These are phyloP conservation scores for Neoniphon sammara DNA, from an alignment of 2,797 vertebrate species.

Conservation along the genomic window DNA sequence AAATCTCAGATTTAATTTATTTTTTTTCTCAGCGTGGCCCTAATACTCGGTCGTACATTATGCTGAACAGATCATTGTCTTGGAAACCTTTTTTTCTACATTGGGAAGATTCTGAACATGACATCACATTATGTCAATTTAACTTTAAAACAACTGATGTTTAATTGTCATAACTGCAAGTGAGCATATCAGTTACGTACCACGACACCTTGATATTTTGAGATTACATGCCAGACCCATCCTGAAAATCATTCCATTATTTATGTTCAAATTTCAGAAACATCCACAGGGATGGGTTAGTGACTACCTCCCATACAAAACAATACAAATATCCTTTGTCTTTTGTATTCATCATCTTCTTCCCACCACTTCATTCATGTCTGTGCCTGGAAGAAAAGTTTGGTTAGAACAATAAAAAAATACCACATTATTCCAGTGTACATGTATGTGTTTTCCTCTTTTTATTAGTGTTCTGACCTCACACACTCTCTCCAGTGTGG, in stretches of 20 bases:
- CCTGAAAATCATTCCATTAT: not conserved
- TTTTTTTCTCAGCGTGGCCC: no score
- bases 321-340: not conserved
- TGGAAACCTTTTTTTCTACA: no score
- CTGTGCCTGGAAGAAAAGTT: not conserved
- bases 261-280: not conserved
- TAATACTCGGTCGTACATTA: no score
- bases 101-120: not conserved
- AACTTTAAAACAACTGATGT: not conserved
- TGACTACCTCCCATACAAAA: not conserved
- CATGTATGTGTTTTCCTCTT: not conserved
- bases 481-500: conserved; percentile 89
- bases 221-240: not conserved
- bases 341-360: not conserved
- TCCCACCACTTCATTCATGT: not conserved
- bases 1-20: no score
- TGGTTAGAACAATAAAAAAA: not conserved
- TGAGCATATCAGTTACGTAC: not conserved
- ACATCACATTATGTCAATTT: not conserved
- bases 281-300: not conserved
- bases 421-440: not conserved
- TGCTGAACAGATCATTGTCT: no score
- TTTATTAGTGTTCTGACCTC: conserved; percentile 82
- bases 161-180: not conserved
- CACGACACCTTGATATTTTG: not conserved